phyloP scores from a whole-genome alignment of 2,888 invertebrate species.

The Maniola hyperantus region DNA sequence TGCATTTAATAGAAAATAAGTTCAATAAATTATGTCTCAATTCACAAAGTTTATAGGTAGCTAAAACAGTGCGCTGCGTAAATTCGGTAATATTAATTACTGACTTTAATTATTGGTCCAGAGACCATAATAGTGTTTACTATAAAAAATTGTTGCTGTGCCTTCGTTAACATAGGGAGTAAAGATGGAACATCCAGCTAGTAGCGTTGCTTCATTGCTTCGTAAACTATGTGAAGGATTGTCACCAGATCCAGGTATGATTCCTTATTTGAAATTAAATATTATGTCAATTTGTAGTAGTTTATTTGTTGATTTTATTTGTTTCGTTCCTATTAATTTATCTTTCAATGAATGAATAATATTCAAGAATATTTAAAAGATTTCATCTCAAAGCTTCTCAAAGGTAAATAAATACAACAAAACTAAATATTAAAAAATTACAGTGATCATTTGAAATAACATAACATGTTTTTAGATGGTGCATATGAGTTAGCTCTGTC shows the following conservation, averaged over 20 bases:
- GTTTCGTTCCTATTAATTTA: constrained; percentile 28
- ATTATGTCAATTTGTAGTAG: constrained; percentile 27
- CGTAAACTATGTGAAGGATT: constrained; percentile 70
- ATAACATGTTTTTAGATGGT: constrained; percentile 54
- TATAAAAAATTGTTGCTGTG: not conserved
- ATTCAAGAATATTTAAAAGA: constrained; percentile 52
- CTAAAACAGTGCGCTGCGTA: no score
- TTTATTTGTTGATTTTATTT: constrained; percentile 32
- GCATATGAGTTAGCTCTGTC: constrained; percentile 75
- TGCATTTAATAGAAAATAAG: no score
- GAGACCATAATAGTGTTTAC: no score
- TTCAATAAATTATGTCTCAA: no score
- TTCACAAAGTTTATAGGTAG: no score
- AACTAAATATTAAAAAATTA: not conserved
- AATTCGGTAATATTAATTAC: no score
- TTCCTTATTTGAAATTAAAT: constrained; percentile 36
- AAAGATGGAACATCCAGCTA: constrained; percentile 58
- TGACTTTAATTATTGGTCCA: not conserved
- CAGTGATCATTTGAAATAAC: not conserved
- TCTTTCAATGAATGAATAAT: constrained; percentile 51
- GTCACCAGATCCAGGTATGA: constrained; percentile 70
- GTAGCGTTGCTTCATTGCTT: constrained; percentile 61
- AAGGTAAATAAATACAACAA: constrained; percentile 16
- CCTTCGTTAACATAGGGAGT: not conserved
- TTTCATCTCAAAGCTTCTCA: constrained; percentile 34